Evolutionary conservation across 2,888 invertebrate genomes (phyloP).

Genomic region (Apamea anceps): DNA sequence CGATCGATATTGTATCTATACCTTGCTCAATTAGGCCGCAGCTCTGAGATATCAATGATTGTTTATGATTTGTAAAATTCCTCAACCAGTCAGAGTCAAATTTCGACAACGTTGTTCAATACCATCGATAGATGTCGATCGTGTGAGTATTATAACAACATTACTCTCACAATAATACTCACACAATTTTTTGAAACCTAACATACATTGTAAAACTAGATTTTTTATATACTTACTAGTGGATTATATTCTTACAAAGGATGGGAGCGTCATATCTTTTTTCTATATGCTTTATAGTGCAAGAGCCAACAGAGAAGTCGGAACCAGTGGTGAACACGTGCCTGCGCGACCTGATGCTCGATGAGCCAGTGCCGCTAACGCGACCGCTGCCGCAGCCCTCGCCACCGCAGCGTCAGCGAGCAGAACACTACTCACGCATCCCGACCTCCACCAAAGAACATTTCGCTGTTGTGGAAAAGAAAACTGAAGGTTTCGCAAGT

Average conservation of each 20-base stretch:
- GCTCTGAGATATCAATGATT: background rate
- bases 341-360: slow-evolving; percentile 78
- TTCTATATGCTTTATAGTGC: slow-evolving; percentile 55
- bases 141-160: background rate
- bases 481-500: slow-evolving; percentile 78
- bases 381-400: slow-evolving; percentile 78
- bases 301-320: slow-evolving; percentile 67
- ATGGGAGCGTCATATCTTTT: background rate
- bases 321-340: slow-evolving; percentile 73
- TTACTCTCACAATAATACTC: slow-evolving; percentile 3
- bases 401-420: slow-evolving; percentile 81
- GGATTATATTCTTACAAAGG: background rate
- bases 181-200: background rate
- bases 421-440: slow-evolving; percentile 81
- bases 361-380: slow-evolving; percentile 65
- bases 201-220: background rate
- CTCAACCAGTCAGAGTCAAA: background rate
- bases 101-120: background rate
- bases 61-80: background rate
- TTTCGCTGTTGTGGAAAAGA: slow-evolving; percentile 77
- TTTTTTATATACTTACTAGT: background rate
- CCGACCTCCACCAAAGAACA: slow-evolving; percentile 83
- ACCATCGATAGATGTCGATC: background rate
- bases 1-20: background rate
- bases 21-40: background rate